Percentiles rank a stretch among this genome's conserved stretches.
Evolutionary conservation across 2,888 invertebrate species (phyloP).

Genomic region (Synanthedon tipuliformis): DNA sequence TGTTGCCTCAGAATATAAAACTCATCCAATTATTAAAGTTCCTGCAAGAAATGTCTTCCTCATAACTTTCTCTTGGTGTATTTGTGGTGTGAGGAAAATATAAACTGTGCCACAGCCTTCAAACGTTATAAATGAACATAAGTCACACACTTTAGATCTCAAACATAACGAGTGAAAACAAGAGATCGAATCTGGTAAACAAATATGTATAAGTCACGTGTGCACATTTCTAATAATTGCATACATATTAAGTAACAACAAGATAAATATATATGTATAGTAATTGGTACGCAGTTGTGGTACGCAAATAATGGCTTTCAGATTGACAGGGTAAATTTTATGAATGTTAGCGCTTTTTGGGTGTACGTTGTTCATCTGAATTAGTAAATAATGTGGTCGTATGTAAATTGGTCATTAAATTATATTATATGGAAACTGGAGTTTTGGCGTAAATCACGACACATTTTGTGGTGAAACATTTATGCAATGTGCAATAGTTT

Average conservation of each 20-base stretch:
- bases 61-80: neutral
- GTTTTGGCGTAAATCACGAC: neutral
- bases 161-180: too few species aligned
- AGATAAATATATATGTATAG: too few species aligned
- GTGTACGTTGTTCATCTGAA: neutral
- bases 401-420: neutral
- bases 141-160: too few species aligned
- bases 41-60: neutral
- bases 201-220: too few species aligned
- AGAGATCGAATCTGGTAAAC: too few species aligned
- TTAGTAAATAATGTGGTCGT: neutral
- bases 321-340: too few species aligned
- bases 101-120: too few species aligned
- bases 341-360: neutral
- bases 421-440: neutral
- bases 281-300: too few species aligned
- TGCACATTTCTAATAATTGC: too few species aligned
- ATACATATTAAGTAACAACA: too few species aligned
- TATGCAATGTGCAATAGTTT: neutral
- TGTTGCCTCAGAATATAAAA: slow-evolving; percentile 1
- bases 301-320: too few species aligned
- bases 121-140: too few species aligned
- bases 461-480: neutral
- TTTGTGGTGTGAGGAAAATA: neutral
- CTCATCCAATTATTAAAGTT: slow-evolving; percentile 2